These are phyloP conservation scores for Volucella zonaria DNA, from an alignment of 2,888 invertebrate genomes.

Conservation along the genomic window DNA sequence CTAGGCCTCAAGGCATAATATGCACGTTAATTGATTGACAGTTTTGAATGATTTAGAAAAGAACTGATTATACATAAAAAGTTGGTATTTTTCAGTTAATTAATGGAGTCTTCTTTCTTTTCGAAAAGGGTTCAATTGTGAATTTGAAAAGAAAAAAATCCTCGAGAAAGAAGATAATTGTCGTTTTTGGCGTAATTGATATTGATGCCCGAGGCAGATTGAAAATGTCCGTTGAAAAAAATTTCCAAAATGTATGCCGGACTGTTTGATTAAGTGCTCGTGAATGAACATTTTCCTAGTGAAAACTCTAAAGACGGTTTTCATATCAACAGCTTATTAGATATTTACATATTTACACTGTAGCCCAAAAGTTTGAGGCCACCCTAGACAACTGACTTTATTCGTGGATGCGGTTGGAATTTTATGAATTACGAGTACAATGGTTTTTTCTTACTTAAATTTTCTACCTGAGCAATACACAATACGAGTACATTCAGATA, in stretches of 20 bases:
- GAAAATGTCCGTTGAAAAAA: conserved; percentile 19
- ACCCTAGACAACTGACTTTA: no score
- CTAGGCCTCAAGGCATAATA: conserved; percentile 34
- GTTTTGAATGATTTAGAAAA: conserved; percentile 43
- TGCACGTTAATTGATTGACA: conserved; percentile 68
- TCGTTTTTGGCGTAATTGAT: conserved; percentile 57
- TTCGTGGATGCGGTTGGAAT: no score
- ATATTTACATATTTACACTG: no score
- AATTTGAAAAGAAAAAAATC: not conserved
- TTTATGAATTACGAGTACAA: no score
- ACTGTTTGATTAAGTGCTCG: no score
- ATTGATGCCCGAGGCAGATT: conserved; percentile 55
- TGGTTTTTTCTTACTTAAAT: no score
- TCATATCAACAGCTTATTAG: no score
- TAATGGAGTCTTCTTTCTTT: conserved; percentile 52
- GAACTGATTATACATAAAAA: conserved; percentile 43
- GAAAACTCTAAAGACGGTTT: no score
- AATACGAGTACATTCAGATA: no score
- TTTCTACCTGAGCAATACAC: no score
- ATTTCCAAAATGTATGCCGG: not conserved
- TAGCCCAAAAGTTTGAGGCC: no score
- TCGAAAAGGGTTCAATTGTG: conserved; percentile 47
- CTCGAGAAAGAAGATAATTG: conserved; percentile 13
- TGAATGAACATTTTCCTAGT: no score
- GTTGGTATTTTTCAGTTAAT: conserved; percentile 42